Evolutionary conservation across 2,888 invertebrate species (phyloP).

Genomic region (Diplolepis rosae): DNA sequence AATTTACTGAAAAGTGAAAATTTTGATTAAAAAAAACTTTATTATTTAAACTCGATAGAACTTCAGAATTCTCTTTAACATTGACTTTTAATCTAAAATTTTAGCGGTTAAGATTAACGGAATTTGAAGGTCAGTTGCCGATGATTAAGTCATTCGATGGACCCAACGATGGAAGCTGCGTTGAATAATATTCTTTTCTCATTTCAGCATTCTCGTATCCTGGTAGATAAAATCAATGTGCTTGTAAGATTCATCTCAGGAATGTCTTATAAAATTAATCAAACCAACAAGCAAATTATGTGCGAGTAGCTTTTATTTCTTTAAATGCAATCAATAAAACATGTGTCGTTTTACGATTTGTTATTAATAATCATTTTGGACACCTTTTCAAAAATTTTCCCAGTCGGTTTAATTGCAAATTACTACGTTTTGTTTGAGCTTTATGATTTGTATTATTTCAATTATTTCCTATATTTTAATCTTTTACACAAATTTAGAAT

Average conservation of each 20-base stretch:
- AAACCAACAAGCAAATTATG: neutral
- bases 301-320: neutral
- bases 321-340: too few relatives aligned
- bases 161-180: neutral
- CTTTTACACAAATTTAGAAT: too few relatives aligned
- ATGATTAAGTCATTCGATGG: neutral
- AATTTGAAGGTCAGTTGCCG: neutral
- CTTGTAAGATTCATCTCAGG: neutral
- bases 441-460: too few relatives aligned
- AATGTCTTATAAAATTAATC: neutral
- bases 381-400: too few relatives aligned
- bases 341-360: too few relatives aligned
- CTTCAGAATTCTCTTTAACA: neutral
- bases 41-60: too few relatives aligned
- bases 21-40: too few relatives aligned
- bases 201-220: neutral
- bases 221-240: neutral
- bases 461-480: too few relatives aligned
- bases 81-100: neutral
- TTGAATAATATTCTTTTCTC: neutral
- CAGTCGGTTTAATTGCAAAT: too few relatives aligned
- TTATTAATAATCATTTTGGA: too few relatives aligned
- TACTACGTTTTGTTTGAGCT: too few relatives aligned
- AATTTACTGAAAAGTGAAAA: too few relatives aligned
- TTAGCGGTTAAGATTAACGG: neutral